Evolutionary conservation across 2,797 vertebrate species (phyloP), one percentile per base, ranked within the genome.

Genomic region (Mycteria americana): DNA sequence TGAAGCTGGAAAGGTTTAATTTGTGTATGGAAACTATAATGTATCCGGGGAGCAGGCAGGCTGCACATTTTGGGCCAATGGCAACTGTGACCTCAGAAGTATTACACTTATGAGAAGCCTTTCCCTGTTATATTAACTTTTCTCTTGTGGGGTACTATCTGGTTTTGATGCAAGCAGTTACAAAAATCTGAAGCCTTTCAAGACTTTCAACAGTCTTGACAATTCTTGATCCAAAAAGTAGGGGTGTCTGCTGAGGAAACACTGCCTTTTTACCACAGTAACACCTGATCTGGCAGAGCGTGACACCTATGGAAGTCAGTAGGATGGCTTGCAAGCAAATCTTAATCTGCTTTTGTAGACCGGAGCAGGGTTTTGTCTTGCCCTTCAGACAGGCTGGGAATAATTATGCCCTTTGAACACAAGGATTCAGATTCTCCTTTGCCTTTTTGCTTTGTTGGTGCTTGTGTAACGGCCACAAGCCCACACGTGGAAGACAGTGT

Each of bases 41-140:
- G 28, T 28, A 3, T 43, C 28, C 23, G 59, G 39, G 59, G 39
- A 70, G 39, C 48, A 67, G 48, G 24, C 17, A 46, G 27, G 17
- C 41, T 88, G 28, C 17, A 9, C 0, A 0, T 7, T 46, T 45
- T 12, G 21, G 28, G 46, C 23, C 43, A n/a, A 4, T 28, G 37
- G n/a, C 28, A 37, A 5, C 17, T 45, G 31, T 27, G 23, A 27
- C 46, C n/a, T 72, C 6, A 4, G 51, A 45, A 3, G 59, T 22
- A 35, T 25, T 17, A 22, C 12, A 23, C 30, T 74, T 37, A 6
- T 0, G 7, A 72, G 59, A 72, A 64, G 25, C 75, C 50, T 91
- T 92, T 83, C 43, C 21, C 53, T 62, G 41, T 43, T 35, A 4
- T 67, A 45, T 18, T 33, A 33, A 15, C 18, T 63, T 10, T 56